A percentile compares a stretch with the other conserved stretches of the same genome.
phyloP scores from a whole-genome alignment of 2,888 invertebrate genomes.

The Celastrina argiolus region DNA sequence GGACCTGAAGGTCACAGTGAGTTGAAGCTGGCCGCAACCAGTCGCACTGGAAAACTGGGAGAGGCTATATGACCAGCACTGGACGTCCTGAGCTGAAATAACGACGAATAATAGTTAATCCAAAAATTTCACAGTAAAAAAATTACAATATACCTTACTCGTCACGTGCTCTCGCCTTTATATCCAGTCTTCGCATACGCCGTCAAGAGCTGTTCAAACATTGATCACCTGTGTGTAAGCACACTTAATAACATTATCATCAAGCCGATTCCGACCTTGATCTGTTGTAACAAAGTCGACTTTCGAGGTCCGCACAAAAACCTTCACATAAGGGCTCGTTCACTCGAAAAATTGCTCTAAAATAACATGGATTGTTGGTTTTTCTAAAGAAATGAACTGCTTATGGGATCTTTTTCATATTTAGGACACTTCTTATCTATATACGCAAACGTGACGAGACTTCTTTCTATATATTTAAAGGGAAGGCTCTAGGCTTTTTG shows the following conservation, averaged over 20 bases:
- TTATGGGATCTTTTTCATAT: slow-evolving; percentile 6
- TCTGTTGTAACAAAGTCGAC: not conserved
- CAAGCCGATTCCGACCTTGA: slow-evolving; percentile 6
- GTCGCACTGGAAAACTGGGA: too few relatives aligned
- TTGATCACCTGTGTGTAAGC: slow-evolving; percentile 26
- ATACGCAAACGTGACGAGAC: not conserved
- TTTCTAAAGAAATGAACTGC: slow-evolving; percentile 14
- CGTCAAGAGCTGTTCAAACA: slow-evolving; percentile 28
- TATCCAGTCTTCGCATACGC: slow-evolving; percentile 23
- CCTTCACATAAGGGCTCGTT: slow-evolving; percentile 17
- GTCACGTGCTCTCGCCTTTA: slow-evolving; percentile 21
- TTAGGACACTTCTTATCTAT: not conserved
- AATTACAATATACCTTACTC: too few relatives aligned
- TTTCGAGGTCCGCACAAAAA: not conserved
- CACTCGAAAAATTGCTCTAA: slow-evolving; percentile 24
- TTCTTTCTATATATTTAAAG: not conserved
- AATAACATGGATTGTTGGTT: slow-evolving; percentile 11
- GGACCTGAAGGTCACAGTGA: too few relatives aligned
- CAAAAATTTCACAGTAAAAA: too few relatives aligned
- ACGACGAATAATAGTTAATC: too few relatives aligned
- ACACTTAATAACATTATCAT: slow-evolving; percentile 16
- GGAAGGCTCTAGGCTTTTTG: too few relatives aligned
- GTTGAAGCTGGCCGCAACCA: too few relatives aligned
- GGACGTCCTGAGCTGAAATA: too few relatives aligned
- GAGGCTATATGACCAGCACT: too few relatives aligned